Conservation (phyloP, 2,113 vertebrate genomes). For the Turdus rufiventris region DNA sequence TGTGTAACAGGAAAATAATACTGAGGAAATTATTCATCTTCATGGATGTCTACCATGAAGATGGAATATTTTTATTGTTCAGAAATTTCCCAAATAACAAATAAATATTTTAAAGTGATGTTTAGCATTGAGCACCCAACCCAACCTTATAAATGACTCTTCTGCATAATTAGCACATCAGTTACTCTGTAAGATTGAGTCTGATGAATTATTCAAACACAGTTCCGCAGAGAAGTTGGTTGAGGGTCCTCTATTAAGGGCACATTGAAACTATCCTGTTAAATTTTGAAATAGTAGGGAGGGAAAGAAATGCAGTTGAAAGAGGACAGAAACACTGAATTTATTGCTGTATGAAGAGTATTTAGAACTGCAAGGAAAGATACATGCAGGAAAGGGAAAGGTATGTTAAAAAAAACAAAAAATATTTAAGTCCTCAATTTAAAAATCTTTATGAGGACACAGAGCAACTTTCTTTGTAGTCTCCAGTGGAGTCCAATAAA, state of each 20-base stretch:
- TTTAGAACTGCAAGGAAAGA: not conserved
- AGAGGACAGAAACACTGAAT: not conserved
- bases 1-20: not conserved
- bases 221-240: slow-evolving; percentile 51
- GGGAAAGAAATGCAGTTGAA: not conserved
- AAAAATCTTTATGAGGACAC: not conserved
- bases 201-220: slow-evolving; percentile 76
- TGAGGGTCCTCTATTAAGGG: slow-evolving; percentile 28
- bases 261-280: slow-evolving; percentile 28
- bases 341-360: not conserved
- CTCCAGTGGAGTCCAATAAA: not conserved
- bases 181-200: slow-evolving; percentile 72
- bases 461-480: not conserved
- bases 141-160: slow-evolving; percentile 73
- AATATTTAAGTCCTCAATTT: not conserved
- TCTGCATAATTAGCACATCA: slow-evolving; percentile 78
- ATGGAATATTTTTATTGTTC: slow-evolving; percentile 5
- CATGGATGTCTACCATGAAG: slow-evolving; percentile 25
- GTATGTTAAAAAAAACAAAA: not conserved
- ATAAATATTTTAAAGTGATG: slow-evolving; percentile 73
- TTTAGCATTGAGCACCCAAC: slow-evolving; percentile 64
- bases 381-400: not conserved
- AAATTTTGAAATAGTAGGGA: slow-evolving; percentile 32
- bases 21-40: slow-evolving; percentile 37
- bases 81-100: slow-evolving; percentile 58